Evolutionary conservation across 2,797 vertebrate genomes (phyloP).

Genomic region (Orientallactaga sibirica): DNA sequence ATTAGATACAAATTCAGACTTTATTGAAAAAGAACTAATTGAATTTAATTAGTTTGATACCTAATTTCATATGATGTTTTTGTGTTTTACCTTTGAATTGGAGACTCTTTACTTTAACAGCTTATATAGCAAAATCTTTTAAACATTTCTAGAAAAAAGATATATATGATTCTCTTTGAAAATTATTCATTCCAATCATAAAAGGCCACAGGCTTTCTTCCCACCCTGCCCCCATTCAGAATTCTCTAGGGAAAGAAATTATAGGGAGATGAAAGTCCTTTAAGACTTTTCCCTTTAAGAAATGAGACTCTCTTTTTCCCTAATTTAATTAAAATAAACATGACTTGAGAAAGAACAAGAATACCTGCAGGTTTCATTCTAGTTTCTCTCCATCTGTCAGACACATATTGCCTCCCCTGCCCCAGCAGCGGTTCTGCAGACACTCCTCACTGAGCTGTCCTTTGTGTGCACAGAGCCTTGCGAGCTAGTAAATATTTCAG

Average conservation of each 20-base stretch:
- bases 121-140: conserved; percentile 64
- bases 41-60: conserved; percentile 75
- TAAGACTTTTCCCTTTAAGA: conserved; percentile 79
- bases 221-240: conserved; percentile 69
- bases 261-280: conserved; percentile 77
- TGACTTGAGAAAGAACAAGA: conserved; percentile 82
- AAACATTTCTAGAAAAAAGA: conserved; percentile 68
- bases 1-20: conserved; percentile 54
- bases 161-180: conserved; percentile 71
- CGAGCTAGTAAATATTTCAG: conserved; percentile 75
- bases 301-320: conserved; percentile 82
- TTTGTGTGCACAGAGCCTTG: conserved; percentile 18
- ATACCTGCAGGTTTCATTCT: conserved; percentile 83
- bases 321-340: conserved; percentile 86
- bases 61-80: conserved; percentile 77
- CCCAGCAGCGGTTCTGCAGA: conserved; percentile 68
- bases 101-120: conserved; percentile 55
- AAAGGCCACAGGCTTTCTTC: conserved; percentile 76
- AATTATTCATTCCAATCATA: conserved; percentile 78
- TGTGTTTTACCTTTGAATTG: conserved; percentile 62
- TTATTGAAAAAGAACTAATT: conserved; percentile 68
- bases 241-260: conserved; percentile 71
- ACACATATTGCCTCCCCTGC: conserved; percentile 78
- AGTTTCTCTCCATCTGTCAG: conserved; percentile 78
- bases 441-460: conserved; percentile 49